Conservation (phyloP, 2,888 invertebrate genomes). For the Schizaphis graminum region DNA sequence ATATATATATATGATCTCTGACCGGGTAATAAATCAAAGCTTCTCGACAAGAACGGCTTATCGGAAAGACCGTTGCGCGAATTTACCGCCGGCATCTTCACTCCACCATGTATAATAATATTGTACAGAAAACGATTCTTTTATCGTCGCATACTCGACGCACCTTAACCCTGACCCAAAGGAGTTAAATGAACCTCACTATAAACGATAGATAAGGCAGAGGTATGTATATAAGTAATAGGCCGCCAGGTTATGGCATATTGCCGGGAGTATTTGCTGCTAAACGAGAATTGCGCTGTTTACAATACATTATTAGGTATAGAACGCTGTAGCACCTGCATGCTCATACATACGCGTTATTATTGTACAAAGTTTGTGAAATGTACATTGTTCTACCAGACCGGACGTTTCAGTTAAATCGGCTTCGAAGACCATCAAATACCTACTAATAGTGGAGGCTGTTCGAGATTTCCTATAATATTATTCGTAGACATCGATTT, state of each 20-base stretch:
- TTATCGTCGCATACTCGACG: background rate
- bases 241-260: background rate
- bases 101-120: background rate
- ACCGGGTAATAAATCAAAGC: constrained; percentile 33
- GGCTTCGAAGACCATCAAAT: background rate
- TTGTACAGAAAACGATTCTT: background rate
- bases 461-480: background rate
- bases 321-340: too few species aligned
- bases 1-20: background rate
- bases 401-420: background rate
- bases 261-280: background rate
- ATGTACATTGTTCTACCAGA: background rate
- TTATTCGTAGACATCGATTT: background rate
- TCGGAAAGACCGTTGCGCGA: background rate
- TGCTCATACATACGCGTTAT: background rate
- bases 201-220: background rate
- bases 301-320: background rate
- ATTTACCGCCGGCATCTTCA: background rate
- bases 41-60: background rate
- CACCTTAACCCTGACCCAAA: background rate
- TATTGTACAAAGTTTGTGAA: background rate
- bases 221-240: background rate
- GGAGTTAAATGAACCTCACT: background rate
- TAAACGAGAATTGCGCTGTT: background rate
- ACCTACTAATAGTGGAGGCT: background rate